These are phyloP conservation scores for Matsumyia berberina DNA, from an alignment of 2,888 invertebrate genomes.

Conservation along the genomic window DNA sequence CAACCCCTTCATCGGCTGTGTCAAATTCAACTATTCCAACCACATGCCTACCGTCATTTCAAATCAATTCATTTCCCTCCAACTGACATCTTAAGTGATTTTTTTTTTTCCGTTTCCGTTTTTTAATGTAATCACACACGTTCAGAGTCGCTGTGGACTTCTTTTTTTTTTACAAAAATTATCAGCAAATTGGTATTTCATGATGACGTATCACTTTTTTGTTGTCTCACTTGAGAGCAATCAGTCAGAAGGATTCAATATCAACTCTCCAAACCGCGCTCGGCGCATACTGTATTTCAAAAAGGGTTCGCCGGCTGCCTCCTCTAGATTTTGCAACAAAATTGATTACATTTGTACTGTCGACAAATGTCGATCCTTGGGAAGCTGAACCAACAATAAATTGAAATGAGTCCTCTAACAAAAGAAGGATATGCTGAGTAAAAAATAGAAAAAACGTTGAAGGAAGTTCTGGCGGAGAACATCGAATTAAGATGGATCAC, in stretches of 20 bases:
- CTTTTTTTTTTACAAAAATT: constrained; percentile 38
- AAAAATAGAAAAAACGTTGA: constrained; percentile 26
- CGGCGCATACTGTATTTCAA: background rate
- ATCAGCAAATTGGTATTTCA: constrained; percentile 79
- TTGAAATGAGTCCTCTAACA: constrained; percentile 67
- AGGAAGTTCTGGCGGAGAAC: constrained; percentile 39
- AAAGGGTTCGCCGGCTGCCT: constrained; percentile 69
- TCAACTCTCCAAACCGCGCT: constrained; percentile 31
- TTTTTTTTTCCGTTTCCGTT: constrained; percentile 4
- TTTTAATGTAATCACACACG: constrained; percentile 48
- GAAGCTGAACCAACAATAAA: constrained; percentile 64
- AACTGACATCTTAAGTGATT: constrained; percentile 67
- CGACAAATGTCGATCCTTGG: constrained; percentile 68
- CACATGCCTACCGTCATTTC: constrained; percentile 37
- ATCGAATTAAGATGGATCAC: constrained; percentile 83
- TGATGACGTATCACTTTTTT: constrained; percentile 80
- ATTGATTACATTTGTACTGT: constrained; percentile 73
- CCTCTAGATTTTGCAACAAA: constrained; percentile 68
- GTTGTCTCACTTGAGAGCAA: constrained; percentile 73
- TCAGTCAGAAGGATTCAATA: constrained; percentile 69
- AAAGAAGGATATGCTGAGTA: constrained; percentile 15
- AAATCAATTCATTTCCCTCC: constrained; percentile 54
- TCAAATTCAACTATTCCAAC: constrained; percentile 2
- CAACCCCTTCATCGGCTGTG: background rate
- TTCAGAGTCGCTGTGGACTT: background rate